These are phyloP conservation scores for Zaprionus davidi DNA, from an alignment of 1,140 invertebrate genomes.

Conservation along the genomic window DNA sequence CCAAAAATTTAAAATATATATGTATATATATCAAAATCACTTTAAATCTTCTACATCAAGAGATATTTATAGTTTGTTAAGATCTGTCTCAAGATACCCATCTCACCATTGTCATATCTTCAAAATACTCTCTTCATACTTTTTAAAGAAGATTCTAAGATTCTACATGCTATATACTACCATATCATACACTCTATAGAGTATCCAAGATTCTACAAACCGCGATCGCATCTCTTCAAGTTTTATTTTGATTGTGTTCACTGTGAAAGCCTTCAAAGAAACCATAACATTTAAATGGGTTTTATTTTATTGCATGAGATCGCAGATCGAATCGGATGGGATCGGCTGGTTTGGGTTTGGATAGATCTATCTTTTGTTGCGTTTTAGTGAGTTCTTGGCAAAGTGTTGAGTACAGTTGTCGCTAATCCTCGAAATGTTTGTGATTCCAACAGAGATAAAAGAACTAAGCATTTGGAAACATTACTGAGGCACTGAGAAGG, in stretches of 20 bases:
- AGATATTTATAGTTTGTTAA: too few species aligned
- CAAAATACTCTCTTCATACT: too few species aligned
- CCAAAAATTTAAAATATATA: background rate
- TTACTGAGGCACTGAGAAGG: too few species aligned
- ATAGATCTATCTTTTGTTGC: conserved; percentile 24
- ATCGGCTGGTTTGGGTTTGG: background rate
- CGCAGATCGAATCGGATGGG: background rate
- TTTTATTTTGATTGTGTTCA: conserved; percentile 18
- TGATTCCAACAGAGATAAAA: conserved; percentile 2
- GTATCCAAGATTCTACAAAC: background rate
- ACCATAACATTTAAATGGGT: conserved; percentile 59
- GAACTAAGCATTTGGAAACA: background rate
- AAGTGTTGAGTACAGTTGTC: conserved; percentile 10
- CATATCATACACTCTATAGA: background rate
- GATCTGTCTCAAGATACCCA: too few species aligned
- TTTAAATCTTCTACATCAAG: too few species aligned
- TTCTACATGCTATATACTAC: too few species aligned
- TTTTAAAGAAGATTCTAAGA: too few species aligned
- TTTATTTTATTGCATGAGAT: conserved; percentile 47
- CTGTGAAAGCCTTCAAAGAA: conserved; percentile 55
- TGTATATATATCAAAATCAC: too few species aligned
- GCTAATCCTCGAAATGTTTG: conserved; percentile 12
- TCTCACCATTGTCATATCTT: too few species aligned
- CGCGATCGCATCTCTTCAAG: background rate
- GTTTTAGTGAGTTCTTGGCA: conserved; percentile 16